Percentiles rank a stretch among this genome's conserved stretches.
phyloP scores from a whole-genome alignment of 2,797 vertebrate species.

The Taeniopygia guttata region DNA sequence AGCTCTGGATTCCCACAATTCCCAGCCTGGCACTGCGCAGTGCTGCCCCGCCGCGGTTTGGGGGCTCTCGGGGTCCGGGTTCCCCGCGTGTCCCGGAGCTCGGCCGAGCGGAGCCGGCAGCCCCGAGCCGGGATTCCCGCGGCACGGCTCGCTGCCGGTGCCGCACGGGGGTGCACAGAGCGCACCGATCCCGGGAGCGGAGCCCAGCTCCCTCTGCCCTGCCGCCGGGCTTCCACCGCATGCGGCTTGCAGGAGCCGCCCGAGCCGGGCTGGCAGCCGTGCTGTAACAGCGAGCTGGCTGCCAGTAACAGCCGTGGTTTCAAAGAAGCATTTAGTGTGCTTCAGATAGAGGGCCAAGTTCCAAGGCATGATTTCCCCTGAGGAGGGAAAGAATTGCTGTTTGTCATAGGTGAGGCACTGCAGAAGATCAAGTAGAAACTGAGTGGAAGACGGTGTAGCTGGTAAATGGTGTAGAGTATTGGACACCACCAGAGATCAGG shows the following conservation, averaged over 20 bases:
- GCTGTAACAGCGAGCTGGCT: not conserved
- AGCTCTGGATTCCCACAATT: no score
- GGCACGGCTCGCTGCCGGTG: not conserved
- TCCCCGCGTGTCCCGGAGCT: not conserved
- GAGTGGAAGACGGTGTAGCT: not conserved
- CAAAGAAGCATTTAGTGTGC: not conserved
- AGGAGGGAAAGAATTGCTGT: not conserved
- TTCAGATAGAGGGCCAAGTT: not conserved
- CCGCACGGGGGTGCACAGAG: conserved; percentile 8
- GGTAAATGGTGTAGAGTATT: not conserved
- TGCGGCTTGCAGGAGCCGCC: not conserved
- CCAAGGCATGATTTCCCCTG: not conserved
- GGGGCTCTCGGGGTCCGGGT: not conserved
- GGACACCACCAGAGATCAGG: not conserved
- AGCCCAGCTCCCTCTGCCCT: no score
- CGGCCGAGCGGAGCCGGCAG: not conserved
- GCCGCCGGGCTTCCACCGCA: not conserved
- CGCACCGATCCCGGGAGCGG: not conserved
- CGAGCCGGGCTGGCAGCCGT: not conserved
- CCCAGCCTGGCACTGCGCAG: no score
- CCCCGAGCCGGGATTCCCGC: rapidly evolving
- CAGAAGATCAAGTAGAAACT: not conserved
- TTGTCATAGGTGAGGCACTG: not conserved
- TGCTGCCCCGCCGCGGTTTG: no score
- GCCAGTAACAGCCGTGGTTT: not conserved